A percentile compares a stretch with the other conserved stretches of the same genome.
These are phyloP conservation scores for Rhincodon typus DNA, from an alignment of 2,797 vertebrate species.

Conservation along the genomic window DNA sequence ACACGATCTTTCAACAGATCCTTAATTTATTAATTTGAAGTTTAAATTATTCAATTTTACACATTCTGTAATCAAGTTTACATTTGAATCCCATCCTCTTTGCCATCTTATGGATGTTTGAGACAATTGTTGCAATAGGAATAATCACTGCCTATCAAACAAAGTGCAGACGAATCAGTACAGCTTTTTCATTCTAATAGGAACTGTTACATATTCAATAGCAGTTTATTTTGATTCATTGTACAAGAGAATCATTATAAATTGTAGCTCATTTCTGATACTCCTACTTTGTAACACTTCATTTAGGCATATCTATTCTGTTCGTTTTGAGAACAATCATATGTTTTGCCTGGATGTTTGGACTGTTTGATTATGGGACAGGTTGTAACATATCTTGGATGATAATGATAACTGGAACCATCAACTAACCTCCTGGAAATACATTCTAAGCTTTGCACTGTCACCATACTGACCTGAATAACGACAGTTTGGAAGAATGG, in stretches of 20 bases:
- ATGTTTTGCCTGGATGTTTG: neutral
- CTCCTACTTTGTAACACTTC: neutral
- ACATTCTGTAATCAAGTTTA: neutral
- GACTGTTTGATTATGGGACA: neutral
- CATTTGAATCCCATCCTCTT: neutral
- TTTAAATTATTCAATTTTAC: neutral
- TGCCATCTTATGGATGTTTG: neutral
- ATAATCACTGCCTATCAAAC: neutral
- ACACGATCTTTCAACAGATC: neutral
- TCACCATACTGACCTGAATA: neutral
- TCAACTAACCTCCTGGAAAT: neutral
- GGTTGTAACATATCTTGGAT: neutral
- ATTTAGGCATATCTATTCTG: neutral
- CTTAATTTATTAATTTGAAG: neutral
- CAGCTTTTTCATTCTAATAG: neutral
- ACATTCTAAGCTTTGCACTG: neutral
- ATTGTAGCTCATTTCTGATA: neutral
- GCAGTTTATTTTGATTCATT: neutral
- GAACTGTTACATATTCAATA: neutral
- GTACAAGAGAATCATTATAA: neutral
- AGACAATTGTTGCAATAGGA: neutral
- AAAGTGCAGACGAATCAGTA: neutral
- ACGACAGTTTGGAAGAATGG: neutral
- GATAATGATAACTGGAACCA: neutral
- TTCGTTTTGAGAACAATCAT: neutral